Evolutionary conservation across 2,113 vertebrate genomes (phyloP), one percentile per base, ranked within the genome.

Genomic region (Ranitomeya variabilis): DNA sequence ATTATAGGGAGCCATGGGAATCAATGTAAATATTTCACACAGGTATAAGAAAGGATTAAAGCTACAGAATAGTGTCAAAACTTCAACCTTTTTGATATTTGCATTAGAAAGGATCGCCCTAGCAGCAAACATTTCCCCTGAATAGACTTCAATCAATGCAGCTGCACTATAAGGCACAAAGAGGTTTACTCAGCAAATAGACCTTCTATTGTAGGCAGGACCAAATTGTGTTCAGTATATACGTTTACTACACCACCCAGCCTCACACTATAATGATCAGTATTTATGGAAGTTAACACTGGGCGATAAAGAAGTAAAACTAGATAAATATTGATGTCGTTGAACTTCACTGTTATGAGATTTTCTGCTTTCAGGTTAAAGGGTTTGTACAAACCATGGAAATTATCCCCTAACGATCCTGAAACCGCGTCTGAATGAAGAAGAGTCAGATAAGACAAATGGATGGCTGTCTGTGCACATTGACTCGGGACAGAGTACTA

Each of bases 51-150:
- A 79, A 69, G 51, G 26, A 2, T 15, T 80, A 26, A 52, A 21
- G 26, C 19, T 23, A 21, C 73, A 78, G 60, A 66, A 62, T 18
- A 77, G 79, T 69, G 78, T 67, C 85, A 86, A 13, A 86, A 45
- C 18, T 60, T 78, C 80, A 80, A 80, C n/a, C 86, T 87, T 87
- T 88, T 19, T 5, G 19, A 60, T 74, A 52, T 88, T 88, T 88
- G 21, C 79, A 10, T 74, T 82, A n/a, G 6, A 26, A 84, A 23
- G 81, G 23, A 52, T 54, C 3, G 62, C 62, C 81, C 81, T 62
- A 83, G 45, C 31, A 52, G 31, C 23, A 79, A 77, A n/a, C 11
- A 52, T 59, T 54, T 51, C 51, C 55, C 6, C 15, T 62, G 37
- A 81, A 81, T 60, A 59, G 51, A 7, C 67, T 76, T 54, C 69